phyloP scores from a whole-genome alignment of 1,140 invertebrate species.

The Linepithema humile region DNA sequence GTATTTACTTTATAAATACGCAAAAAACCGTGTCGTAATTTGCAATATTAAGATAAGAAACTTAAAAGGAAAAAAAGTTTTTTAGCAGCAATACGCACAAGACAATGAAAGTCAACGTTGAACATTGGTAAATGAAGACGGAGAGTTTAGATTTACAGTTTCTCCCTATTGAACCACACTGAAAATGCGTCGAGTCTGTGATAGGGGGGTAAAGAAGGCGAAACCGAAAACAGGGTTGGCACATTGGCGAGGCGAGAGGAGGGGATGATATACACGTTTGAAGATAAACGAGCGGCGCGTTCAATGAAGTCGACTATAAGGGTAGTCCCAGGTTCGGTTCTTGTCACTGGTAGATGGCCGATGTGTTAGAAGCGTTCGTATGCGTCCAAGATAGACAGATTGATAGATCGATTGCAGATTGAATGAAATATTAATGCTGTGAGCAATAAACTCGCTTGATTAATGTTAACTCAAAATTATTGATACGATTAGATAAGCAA shows the following conservation, averaged over 20 bases:
- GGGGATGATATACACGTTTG: conserved; percentile 74
- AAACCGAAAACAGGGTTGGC: conserved; percentile 64
- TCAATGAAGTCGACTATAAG: conserved; percentile 78
- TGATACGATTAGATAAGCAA: neutral
- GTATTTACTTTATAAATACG: neutral
- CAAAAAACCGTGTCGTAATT: neutral
- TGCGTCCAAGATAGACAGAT: conserved; percentile 35
- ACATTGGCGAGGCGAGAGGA: conserved; percentile 53
- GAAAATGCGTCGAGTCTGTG: conserved; percentile 47
- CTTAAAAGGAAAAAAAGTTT: neutral
- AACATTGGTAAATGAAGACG: conserved; percentile 68
- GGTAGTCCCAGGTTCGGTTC: conserved; percentile 68
- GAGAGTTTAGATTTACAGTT: conserved; percentile 60
- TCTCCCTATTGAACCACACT: conserved; percentile 17
- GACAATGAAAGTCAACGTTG: conserved; percentile 58
- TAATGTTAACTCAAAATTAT: neutral
- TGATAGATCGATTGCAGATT: conserved; percentile 27
- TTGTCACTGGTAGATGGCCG: conserved; percentile 33
- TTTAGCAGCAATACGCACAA: conserved; percentile 42
- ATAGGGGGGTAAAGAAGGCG: conserved; percentile 27
- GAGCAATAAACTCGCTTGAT: conserved; percentile 58
- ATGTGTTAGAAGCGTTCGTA: conserved; percentile 13
- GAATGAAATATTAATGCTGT: conserved; percentile 65
- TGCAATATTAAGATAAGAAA: neutral
- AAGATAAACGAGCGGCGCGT: conserved; percentile 74